Percentiles rank a stretch among this genome's conserved stretches.
phyloP scores from a whole-genome alignment of 2,113 vertebrate species.

The Dipodomys ordii region DNA sequence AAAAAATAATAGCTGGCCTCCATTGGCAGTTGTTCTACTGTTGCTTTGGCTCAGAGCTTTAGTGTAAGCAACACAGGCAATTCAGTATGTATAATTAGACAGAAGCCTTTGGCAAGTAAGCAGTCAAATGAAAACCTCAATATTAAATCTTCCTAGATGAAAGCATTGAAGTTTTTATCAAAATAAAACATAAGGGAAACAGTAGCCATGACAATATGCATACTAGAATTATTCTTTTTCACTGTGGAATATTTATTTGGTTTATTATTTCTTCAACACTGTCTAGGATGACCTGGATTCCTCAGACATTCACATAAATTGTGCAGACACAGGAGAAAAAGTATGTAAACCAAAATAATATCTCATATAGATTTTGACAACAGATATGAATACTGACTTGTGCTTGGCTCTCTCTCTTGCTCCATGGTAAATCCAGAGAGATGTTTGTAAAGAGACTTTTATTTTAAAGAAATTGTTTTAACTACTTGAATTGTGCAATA shows the following conservation, averaged over 20 bases:
- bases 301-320: neutral
- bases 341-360: neutral
- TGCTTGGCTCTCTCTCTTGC: neutral
- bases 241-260: slow-evolving; percentile 44
- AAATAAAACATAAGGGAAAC: slow-evolving; percentile 53
- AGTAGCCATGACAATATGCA: slow-evolving; percentile 30
- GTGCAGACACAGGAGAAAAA: neutral
- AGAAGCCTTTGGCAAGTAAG: slow-evolving; percentile 23
- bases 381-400: neutral
- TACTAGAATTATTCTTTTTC: slow-evolving; percentile 4
- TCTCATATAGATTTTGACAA: neutral
- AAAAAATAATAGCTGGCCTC: neutral
- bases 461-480: neutral
- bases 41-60: slow-evolving; percentile 37
- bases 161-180: slow-evolving; percentile 20
- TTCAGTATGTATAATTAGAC: neutral
- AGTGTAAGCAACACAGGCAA: neutral
- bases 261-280: neutral
- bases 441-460: neutral
- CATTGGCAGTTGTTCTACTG: neutral
- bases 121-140: slow-evolving; percentile 22
- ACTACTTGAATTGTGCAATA: neutral
- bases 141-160: slow-evolving; percentile 48
- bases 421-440: neutral
- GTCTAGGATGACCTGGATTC: neutral